Evolutionary conservation across 2,888 invertebrate genomes (phyloP), one percentile per base, ranked within the genome.

Genomic region (Margaritifera margaritifera): DNA sequence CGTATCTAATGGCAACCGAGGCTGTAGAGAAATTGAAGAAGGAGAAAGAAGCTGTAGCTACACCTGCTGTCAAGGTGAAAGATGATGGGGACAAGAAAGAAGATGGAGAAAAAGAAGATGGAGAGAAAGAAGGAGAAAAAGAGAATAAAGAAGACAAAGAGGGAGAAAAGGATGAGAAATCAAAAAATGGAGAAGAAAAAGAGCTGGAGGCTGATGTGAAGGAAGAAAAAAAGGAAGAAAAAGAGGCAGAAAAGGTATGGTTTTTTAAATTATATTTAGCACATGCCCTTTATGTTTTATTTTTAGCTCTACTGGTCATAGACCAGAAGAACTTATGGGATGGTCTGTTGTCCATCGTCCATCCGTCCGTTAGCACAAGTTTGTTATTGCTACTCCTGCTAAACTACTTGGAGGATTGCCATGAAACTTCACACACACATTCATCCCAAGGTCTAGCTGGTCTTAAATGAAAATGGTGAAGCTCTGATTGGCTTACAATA

Each of bases 11-110:
- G 63, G 85, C 84, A 3, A 81, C 80, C 55, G 85, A 85, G 42
- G 83, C 83, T 51, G 69, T 86, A 6, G 86, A 86, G 95, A 78
- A 93, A 94, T 61, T 96, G 94, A 88, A 80, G 83, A 84, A 78
- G 57, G 85, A 84, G 27, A 79, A 81, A 61, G 81, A 81, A 6
- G 62, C 74, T 5, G 68, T 66, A 8, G 58, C 76, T 22, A 66
- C 74, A 24, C 70, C 75, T 50, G 68, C 76, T 18, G 66, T 68
- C 66, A 73, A 75, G 67, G 94, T 86, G 94, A 1, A 86, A 88
- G 68, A 78, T 84, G n/a, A 88, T 87, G 66, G 69, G 71, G n/a
- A 74, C 70, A 55, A 66, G 66, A 20, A 74, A 71, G 20, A 66
- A 69, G 53, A 50, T 54, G 18, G 79, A 75, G n/a, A n/a, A n/a